Conservation (phyloP, 2,113 vertebrate genomes). For the Mionectes macconnelli region DNA sequence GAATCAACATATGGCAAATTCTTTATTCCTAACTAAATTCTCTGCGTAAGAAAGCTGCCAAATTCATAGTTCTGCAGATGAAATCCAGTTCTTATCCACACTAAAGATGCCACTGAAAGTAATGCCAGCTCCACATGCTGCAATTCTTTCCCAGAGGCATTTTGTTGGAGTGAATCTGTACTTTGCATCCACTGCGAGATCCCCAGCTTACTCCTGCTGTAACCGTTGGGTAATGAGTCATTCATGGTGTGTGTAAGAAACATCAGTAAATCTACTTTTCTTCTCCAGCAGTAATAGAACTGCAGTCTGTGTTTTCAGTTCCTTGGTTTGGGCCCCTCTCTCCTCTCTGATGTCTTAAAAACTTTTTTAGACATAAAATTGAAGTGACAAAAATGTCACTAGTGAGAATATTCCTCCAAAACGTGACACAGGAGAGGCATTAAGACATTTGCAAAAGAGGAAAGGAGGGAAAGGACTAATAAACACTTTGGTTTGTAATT, state of each 20-base stretch:
- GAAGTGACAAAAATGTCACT: neutral
- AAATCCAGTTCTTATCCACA: neutral
- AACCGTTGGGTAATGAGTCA: rapidly evolving
- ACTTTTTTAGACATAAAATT: neutral
- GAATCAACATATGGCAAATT: neutral
- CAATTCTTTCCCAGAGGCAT: neutral
- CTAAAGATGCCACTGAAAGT: neutral
- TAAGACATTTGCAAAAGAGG: neutral
- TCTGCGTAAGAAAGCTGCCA: neutral
- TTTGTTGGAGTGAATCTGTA: neutral
- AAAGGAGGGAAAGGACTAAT: neutral
- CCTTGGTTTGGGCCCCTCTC: neutral
- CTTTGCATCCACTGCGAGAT: neutral
- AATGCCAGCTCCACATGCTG: neutral
- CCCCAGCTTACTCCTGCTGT: neutral
- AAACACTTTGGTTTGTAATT: neutral
- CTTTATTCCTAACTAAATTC: neutral
- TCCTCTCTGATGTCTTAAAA: neutral
- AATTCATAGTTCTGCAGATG: neutral
- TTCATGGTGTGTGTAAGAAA: neutral
- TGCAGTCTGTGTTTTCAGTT: neutral
- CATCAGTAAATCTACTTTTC: neutral
- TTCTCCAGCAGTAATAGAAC: neutral
- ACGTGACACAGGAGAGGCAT: neutral
- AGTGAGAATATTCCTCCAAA: neutral